Base-by-base conservation (phyloP, 2,888 invertebrate genomes). In the Ormyrus rosae region DNA sequence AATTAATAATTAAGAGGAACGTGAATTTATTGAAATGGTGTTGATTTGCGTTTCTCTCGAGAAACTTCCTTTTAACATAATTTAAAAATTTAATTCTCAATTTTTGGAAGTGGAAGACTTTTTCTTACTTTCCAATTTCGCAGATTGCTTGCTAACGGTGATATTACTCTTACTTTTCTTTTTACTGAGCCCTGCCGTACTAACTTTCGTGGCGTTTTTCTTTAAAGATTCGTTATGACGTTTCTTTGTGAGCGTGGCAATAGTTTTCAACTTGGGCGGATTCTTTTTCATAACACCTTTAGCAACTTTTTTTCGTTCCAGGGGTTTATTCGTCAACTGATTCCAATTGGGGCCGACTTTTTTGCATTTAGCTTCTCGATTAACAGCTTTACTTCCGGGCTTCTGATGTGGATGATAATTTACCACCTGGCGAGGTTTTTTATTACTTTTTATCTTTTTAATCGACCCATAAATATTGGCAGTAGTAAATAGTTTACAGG, bases 371-470 rank as follows among this genome's bases (percentile, higher is more conserved):
- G 34, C 48, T 4, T 61, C 61, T 70, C 19, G 46, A 45, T 48
- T 79, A 19, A 7, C 34, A 46, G 8, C 53, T 80, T 63, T 61
- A 1, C 10, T 55, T 13, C 7, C 11, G 45, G 13, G 34, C 48
- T 68, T 78, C 9, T 50, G 45, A 34, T 34, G 34, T 34, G 34
- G 34, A 34, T 34, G 34, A 34, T 34, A 34, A 34, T 34, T 34
- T 34, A 34, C 34, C 8, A 46, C 6, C 61, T 86, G 87, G 10
- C 86, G 83, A 10, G 85, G 78, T 73, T 86, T 88, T 79, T 87
- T 89, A 46, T 75, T 85, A 56, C 76, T 86, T 78, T 87, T 89
- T 5, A 88, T 86, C 69, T 88, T 85, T 77, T 89, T 89, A 5
- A 88, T 84, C 2, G 85, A 84, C 5, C 70, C 70, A 60, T 55